phyloP scores from a whole-genome alignment of 2,113 vertebrate genomes.

The Oxyruncus cristatus region DNA sequence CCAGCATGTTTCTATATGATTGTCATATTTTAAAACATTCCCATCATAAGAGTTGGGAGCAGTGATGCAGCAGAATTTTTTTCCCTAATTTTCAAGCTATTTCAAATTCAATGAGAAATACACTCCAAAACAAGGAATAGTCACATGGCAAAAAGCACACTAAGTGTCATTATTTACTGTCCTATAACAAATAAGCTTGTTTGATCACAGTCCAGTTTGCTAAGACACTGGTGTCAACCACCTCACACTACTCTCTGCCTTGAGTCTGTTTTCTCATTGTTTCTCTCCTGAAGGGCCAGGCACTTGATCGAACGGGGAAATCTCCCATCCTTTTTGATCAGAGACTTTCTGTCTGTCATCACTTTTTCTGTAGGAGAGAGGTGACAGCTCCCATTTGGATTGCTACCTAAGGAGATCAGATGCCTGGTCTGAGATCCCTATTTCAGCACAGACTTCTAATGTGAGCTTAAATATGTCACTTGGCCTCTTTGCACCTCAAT shows the following conservation, averaged over 20 bases:
- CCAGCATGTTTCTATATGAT: neutral
- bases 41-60: neutral
- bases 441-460: conserved; percentile 26
- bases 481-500: neutral
- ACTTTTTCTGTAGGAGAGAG: neutral
- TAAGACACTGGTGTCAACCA: neutral
- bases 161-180: neutral
- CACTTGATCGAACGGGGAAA: neutral
- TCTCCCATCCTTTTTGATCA: conserved; percentile 1
- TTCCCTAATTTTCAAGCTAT: neutral
- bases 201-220: neutral
- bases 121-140: neutral
- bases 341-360: neutral
- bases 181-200: neutral
- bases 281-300: neutral
- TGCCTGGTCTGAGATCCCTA: conserved; percentile 6
- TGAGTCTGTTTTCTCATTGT: neutral
- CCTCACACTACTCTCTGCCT: neutral
- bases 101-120: neutral
- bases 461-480: neutral
- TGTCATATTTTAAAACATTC: neutral
- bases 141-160: neutral
- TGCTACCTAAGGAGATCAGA: conserved; percentile 25
- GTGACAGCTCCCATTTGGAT: conserved; percentile 24
- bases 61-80: neutral